Conservation (phyloP, 2,888 invertebrate genomes). For the Dasypolia templi region DNA sequence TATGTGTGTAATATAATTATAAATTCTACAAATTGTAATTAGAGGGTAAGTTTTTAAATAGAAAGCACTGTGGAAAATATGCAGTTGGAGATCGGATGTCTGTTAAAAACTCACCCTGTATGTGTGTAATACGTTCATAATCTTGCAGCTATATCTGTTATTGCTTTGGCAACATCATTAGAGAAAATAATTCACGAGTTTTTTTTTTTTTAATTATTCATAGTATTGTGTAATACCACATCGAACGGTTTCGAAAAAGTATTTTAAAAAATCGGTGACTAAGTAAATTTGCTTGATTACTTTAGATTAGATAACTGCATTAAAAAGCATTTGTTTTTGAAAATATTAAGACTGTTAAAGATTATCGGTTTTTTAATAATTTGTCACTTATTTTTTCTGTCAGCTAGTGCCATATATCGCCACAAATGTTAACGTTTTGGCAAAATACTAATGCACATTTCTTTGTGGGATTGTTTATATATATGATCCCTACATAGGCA, state of each 20-base stretch:
- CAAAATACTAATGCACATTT: background rate
- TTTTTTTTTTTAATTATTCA: background rate
- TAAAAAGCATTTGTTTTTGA: background rate
- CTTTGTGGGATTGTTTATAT: background rate
- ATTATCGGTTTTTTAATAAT: background rate
- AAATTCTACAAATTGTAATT: slow-evolving; percentile 11
- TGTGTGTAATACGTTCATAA: slow-evolving; percentile 17
- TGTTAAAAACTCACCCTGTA: slow-evolving; percentile 12
- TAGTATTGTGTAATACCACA: background rate
- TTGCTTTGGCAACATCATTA: slow-evolving; percentile 25
- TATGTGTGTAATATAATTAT: slow-evolving; percentile 63
- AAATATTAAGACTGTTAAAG: background rate
- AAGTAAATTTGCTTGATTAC: background rate
- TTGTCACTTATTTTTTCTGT: background rate
- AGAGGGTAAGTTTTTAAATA: slow-evolving; percentile 9
- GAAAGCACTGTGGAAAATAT: background rate
- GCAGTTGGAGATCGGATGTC: background rate
- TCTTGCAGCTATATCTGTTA: slow-evolving; percentile 36
- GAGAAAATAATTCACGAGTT: background rate
- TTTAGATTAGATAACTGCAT: background rate
- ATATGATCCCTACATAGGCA: background rate
- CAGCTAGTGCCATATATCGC: slow-evolving; percentile 53
- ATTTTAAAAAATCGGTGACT: too few species aligned
- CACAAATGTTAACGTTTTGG: background rate
- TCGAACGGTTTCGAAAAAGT: background rate